Evolutionary conservation across 2,113 vertebrate species (phyloP), one percentile per base, ranked within the genome.

Genomic region (Chloebia gouldiae): DNA sequence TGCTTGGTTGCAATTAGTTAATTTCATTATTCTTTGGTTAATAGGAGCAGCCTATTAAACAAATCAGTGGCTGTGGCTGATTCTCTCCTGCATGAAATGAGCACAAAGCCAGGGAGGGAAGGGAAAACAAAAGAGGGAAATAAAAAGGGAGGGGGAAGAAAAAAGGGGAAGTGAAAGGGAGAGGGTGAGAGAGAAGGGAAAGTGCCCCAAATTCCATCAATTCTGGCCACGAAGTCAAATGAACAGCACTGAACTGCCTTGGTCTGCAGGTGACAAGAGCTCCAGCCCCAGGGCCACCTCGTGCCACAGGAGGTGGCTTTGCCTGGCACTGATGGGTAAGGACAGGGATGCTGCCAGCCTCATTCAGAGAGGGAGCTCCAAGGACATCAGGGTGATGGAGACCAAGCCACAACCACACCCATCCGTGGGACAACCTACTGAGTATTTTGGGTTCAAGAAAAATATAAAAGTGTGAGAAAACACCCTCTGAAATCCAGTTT

Each of bases 81-180:
- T 82, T 80, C 59, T 75, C 39, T 66, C 45, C 79, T 53, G 35
- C 54, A n/a, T 4, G 45, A 61, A 50, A 53, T 7, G 66, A 57
- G 63, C 2, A 35, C 0, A 0, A 60, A 72, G 31, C 6, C 2
- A 6, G 51, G 30, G 54, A 61, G 35, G 54, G 53, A 23, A 72
- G 33, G 42, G 13, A 9, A 25, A n/a, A 42, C 14, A 27, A 63
- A 39, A 28, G 24, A n/a, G 37, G 11, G 35, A n/a, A 15, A 31
- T 14, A 20, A 45, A 57, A 56, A 44, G 18, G 33, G 25, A n/a
- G n/a, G 12, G 22, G 31, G 6, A 53, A 45, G 27, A 22, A 30
- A 50, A 83, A 35, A 5, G 14, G 22, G n/a, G 19, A 50, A 39
- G 30, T 2, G 2, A n/a, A 56, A 66, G 47, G 18, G 13, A 25